These are phyloP conservation scores for Acronicta aceris DNA, from an alignment of 2,888 invertebrate genomes.

Conservation along the genomic window DNA sequence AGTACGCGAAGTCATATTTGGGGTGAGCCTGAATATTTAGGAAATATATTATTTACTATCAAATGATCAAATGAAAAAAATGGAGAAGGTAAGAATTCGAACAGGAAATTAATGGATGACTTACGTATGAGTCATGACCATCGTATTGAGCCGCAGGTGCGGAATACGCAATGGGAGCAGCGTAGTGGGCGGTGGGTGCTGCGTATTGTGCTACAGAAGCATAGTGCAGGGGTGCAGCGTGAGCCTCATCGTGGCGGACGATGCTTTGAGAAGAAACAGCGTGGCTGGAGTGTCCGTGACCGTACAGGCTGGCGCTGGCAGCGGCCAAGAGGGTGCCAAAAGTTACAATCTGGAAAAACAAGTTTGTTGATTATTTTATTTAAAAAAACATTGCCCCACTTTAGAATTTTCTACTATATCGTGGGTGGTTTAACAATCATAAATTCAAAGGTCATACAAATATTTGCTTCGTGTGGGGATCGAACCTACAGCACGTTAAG, in stretches of 20 bases:
- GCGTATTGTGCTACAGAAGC: conserved; percentile 45
- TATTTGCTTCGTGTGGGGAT: no score
- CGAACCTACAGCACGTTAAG: no score
- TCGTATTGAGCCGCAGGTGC: conserved; percentile 57
- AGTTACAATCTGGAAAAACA: conserved; percentile 74
- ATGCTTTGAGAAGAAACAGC: conserved; percentile 78
- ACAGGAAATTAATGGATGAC: conserved; percentile 14
- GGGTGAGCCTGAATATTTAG: conserved; percentile 71
- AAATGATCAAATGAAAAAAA: no score
- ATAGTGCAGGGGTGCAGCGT: conserved; percentile 38
- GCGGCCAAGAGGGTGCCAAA: conserved; percentile 79
- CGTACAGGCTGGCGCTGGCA: conserved; percentile 80
- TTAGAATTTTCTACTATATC: no score
- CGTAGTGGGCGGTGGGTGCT: conserved; percentile 54
- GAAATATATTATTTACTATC: not conserved
- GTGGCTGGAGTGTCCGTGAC: conserved; percentile 56
- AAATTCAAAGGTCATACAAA: no score
- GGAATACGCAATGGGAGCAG: conserved; percentile 53
- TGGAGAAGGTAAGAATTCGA: no score
- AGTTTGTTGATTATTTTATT: no score
- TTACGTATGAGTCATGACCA: conserved; percentile 63
- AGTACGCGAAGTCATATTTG: conserved; percentile 85
- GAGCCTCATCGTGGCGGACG: conserved; percentile 73
- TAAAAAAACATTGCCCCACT: no score
- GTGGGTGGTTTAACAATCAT: no score